These are phyloP conservation scores for Enteromius argenteus DNA, from an alignment of 2,797 vertebrate species.

Conservation along the genomic window DNA sequence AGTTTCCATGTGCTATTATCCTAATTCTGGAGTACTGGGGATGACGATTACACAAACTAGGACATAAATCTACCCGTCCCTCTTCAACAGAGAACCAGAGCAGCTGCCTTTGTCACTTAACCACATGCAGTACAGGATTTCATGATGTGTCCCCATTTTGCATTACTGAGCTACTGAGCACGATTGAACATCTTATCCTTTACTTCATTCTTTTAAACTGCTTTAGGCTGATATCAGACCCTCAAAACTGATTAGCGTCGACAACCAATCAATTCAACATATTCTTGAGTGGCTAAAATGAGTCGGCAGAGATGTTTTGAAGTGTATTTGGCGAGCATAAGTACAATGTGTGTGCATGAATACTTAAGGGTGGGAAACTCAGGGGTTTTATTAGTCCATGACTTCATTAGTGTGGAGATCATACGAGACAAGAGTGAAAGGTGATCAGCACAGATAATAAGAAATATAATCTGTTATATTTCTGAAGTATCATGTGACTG, in stretches of 20 bases:
- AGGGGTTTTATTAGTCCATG: neutral
- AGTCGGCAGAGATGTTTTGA: neutral
- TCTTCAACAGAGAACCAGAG: neutral
- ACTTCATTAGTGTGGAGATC: neutral
- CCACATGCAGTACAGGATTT: neutral
- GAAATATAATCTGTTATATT: no score
- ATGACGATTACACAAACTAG: neutral
- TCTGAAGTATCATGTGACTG: no score
- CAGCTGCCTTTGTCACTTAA: neutral
- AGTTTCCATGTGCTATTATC: neutral
- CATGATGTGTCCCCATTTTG: neutral
- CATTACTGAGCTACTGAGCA: neutral
- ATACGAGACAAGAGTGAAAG: neutral
- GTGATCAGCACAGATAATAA: no score
- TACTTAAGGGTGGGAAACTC: neutral
- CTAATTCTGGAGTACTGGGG: neutral
- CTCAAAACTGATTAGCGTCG: neutral
- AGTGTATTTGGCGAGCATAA: neutral
- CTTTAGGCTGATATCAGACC: neutral
- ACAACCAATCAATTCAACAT: slow-evolving; percentile 4
- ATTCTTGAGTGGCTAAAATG: neutral
- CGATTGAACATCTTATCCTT: neutral
- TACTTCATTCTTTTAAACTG: neutral
- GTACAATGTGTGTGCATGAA: neutral
- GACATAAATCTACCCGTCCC: neutral